Percentiles rank a stretch among this genome's conserved stretches.
Evolutionary conservation across 2,888 invertebrate genomes (phyloP).

Genomic region (Cantharis flavilabris): DNA sequence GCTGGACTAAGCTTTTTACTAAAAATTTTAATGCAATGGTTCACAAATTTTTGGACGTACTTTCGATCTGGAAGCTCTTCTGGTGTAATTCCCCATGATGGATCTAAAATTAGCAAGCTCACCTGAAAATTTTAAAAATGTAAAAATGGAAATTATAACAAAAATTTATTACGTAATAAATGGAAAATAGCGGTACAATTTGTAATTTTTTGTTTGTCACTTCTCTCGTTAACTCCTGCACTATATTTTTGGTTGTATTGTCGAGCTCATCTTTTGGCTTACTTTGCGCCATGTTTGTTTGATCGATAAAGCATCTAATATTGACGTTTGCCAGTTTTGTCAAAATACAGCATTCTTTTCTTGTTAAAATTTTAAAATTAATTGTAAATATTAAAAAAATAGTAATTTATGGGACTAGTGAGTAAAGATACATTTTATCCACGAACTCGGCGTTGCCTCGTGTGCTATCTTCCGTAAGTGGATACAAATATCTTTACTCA

Average conservation of each 20-base stretch:
- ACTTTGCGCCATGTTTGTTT: not conserved
- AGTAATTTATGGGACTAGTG: too few species aligned
- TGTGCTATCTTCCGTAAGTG: too few species aligned
- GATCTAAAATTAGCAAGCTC: constrained; percentile 61
- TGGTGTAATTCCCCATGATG: constrained; percentile 61
- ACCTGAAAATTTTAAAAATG: constrained; percentile 46
- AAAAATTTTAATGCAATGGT: constrained; percentile 58
- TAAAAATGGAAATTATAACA: not conserved
- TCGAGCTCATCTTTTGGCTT: constrained; percentile 29
- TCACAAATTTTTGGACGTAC: constrained; percentile 60
- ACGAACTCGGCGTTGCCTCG: too few species aligned
- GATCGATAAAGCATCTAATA: constrained; percentile 6
- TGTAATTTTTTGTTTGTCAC: constrained; percentile 55
- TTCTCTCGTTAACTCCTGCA: constrained; percentile 62
- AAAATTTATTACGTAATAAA: constrained; percentile 52
- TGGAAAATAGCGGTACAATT: constrained; percentile 59
- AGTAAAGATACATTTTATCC: too few species aligned
- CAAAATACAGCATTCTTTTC: not conserved
- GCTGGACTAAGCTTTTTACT: constrained; percentile 51
- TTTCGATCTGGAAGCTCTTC: constrained; percentile 55
- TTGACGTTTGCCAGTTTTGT: not conserved
- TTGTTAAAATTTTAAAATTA: too few species aligned
- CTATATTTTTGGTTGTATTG: constrained; percentile 62
- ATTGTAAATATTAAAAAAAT: too few species aligned
- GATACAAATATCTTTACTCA: too few species aligned